Percentiles rank a stretch among this genome's conserved stretches.
Evolutionary conservation across 2,113 vertebrate genomes (phyloP).

Genomic region (Mustelus asterias): DNA sequence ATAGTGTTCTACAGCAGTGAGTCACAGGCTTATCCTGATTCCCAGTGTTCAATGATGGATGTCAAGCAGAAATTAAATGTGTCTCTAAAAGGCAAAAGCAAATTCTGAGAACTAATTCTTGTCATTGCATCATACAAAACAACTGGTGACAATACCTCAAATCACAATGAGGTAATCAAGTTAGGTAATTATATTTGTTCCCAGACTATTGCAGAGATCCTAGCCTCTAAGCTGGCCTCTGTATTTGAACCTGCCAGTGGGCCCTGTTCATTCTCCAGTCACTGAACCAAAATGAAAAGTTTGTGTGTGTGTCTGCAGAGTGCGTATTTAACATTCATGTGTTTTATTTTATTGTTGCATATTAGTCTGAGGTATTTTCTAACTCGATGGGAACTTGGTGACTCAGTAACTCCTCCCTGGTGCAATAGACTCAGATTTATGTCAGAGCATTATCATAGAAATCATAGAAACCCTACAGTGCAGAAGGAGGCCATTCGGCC

Average conservation of each 20-base stretch:
- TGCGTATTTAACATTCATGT: neutral
- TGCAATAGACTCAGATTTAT: neutral
- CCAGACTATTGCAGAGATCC: neutral
- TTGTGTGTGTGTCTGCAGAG: neutral
- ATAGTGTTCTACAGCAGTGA: neutral
- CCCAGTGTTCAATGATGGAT: neutral
- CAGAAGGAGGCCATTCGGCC: too few relatives aligned
- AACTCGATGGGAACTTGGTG: neutral
- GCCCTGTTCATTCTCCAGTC: neutral
- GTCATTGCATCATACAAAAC: neutral
- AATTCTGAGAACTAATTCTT: neutral
- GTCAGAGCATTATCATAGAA: neutral
- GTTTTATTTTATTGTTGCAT: neutral
- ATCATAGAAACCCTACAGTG: too few relatives aligned
- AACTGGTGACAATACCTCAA: neutral
- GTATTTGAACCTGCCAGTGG: neutral
- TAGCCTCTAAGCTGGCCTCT: neutral
- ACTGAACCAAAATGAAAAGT: neutral
- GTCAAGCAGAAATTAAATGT: neutral
- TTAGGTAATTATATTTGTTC: neutral
- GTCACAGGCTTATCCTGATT: neutral
- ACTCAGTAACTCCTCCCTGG: neutral
- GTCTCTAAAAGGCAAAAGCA: neutral
- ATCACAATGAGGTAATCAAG: neutral
- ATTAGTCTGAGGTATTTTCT: neutral